A percentile compares a stretch with the other conserved stretches of the same genome.
These are phyloP conservation scores for Helicoverpa zea DNA, from an alignment of 1,140 invertebrate genomes.

Conservation along the genomic window DNA sequence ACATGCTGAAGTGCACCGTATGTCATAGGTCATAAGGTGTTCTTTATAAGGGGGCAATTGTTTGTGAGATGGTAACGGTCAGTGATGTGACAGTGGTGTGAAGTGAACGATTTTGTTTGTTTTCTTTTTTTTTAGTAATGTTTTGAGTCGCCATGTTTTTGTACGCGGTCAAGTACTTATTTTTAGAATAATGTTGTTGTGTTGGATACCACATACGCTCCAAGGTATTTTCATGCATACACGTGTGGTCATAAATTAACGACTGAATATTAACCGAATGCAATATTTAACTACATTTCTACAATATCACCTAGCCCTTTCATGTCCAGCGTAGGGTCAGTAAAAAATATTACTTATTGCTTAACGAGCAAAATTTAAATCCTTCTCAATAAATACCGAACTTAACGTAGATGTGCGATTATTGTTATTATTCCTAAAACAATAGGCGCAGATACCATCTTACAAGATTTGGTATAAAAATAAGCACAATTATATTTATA, in stretches of 20 bases:
- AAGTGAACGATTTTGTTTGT: constrained; percentile 50
- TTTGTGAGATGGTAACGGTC: constrained; percentile 47
- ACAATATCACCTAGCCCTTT: no score
- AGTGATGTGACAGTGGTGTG: constrained; percentile 51
- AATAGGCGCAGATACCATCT: no score
- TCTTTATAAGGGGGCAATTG: neutral
- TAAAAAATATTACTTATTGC: no score
- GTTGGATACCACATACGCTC: neutral
- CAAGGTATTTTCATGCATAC: no score
- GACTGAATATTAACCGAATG: no score
- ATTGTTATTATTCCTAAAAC: no score
- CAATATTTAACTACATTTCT: no score
- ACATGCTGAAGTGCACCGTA: neutral
- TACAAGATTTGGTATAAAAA: neutral
- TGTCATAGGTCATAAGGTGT: neutral
- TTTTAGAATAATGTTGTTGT: constrained; percentile 27
- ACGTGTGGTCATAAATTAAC: no score
- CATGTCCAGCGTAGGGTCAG: no score
- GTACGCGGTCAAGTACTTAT: constrained; percentile 12
- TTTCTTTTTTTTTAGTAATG: constrained; percentile 51
- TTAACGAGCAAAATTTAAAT: no score
- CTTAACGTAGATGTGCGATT: no score
- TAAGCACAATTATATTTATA: neutral
- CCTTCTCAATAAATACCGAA: no score
- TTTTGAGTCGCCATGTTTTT: constrained; percentile 46